These are phyloP conservation scores for Maniola jurtina DNA, from an alignment of 1,140 invertebrate species.

Conservation along the genomic window DNA sequence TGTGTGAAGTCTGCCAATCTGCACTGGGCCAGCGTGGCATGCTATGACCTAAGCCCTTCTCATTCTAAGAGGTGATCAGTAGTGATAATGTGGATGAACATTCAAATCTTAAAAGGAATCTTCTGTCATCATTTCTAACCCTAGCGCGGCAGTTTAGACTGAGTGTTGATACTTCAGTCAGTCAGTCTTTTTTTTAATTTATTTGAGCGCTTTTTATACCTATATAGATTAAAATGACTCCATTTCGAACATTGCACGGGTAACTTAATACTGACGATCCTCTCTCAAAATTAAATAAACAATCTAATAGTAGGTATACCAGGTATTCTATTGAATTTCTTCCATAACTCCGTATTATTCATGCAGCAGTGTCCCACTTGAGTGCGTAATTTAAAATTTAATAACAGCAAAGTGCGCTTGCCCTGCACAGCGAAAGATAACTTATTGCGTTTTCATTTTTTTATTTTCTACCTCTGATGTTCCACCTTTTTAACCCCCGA, in stretches of 20 bases:
- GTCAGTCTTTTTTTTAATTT: no score
- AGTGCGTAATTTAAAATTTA: conserved; percentile 57
- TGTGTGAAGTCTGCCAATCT: no score
- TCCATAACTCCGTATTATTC: conserved; percentile 48
- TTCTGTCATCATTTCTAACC: no score
- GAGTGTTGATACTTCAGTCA: no score
- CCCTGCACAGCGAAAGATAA: conserved; percentile 33
- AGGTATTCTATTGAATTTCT: conserved; percentile 36
- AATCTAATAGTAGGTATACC: conserved; percentile 24
- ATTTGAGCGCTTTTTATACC: no score
- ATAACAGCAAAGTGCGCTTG: conserved; percentile 40
- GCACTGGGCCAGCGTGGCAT: no score
- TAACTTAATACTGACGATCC: not conserved
- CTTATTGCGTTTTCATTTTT: conserved; percentile 33
- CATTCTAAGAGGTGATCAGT: no score
- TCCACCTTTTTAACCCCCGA: conserved; percentile 26
- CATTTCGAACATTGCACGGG: not conserved
- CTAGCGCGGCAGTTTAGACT: no score
- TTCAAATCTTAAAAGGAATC: no score
- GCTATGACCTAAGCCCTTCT: no score
- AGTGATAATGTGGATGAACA: no score
- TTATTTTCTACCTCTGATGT: conserved; percentile 24
- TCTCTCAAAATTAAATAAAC: conserved; percentile 20
- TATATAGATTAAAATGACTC: no score
- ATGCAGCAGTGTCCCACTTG: conserved; percentile 51